Conservation (phyloP, 2,113 vertebrate species). For the Neodontobutis hainanensis region DNA sequence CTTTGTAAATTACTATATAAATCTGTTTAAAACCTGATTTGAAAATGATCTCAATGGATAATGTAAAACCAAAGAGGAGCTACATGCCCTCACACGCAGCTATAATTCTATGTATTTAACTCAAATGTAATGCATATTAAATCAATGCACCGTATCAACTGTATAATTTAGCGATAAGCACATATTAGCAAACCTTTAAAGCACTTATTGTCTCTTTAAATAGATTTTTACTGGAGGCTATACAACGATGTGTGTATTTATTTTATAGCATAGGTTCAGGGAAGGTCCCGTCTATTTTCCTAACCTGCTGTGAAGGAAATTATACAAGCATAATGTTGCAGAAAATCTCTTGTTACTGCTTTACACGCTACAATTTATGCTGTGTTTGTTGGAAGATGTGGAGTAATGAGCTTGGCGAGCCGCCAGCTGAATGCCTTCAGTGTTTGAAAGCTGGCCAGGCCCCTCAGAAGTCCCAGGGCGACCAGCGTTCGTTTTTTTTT, state of each 20-base stretch:
- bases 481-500: not conserved
- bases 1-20: too few relatives aligned
- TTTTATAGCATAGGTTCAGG: not conserved
- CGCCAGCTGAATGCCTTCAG: constrained; percentile 5
- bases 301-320: constrained; percentile 19
- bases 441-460: not conserved
- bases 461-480: not conserved
- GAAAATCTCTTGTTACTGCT: constrained; percentile 13
- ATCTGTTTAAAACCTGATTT: too few relatives aligned
- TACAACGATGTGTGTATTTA: not conserved
- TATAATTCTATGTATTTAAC: not conserved
- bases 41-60: too few relatives aligned
- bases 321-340: constrained; percentile 7
- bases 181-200: not conserved
- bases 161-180: not conserved
- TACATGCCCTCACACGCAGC: not conserved
- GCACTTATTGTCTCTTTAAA: constrained; percentile 4
- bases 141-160: not conserved
- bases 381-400: constrained; percentile 19
- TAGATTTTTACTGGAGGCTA: constrained; percentile 1
- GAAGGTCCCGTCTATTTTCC: constrained; percentile 4
- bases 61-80: too few relatives aligned
- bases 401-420: constrained; percentile 36
- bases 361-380: not conserved
- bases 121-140: not conserved